Evolutionary conservation across 2,888 invertebrate species (phyloP).

Genomic region (Troides helena): DNA sequence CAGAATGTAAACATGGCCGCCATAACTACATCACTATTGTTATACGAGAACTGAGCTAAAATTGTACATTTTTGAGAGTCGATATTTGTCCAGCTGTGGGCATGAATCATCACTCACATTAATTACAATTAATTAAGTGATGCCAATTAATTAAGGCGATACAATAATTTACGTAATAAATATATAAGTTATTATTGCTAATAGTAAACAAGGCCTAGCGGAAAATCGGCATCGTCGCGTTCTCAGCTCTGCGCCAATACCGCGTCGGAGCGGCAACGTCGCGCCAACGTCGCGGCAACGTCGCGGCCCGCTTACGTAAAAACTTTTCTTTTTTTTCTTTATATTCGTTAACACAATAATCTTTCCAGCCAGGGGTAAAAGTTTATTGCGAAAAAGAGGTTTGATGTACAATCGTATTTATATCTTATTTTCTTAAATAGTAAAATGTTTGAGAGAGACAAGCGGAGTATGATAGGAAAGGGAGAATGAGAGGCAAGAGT

Average conservation of each 20-base stretch:
- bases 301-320: conserved; percentile 14
- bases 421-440: too few relatives aligned
- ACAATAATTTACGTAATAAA: conserved; percentile 3
- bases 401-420: too few relatives aligned
- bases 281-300: conserved; percentile 21
- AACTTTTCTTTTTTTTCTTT: conserved; percentile 5
- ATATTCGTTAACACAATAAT: conserved; percentile 3
- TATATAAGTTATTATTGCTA: conserved; percentile 8
- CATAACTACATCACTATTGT: too few relatives aligned
- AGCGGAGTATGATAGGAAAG: too few relatives aligned
- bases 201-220: conserved; percentile 16
- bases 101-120: background rate
- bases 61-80: too few relatives aligned
- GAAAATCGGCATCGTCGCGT: conserved; percentile 13
- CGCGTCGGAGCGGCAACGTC: conserved; percentile 17
- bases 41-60: too few relatives aligned
- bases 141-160: background rate
- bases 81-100: too few relatives aligned
- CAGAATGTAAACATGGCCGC: too few relatives aligned
- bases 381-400: background rate
- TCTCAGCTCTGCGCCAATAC: conserved; percentile 3
- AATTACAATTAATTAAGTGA: background rate
- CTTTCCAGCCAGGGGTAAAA: conserved; percentile 6
- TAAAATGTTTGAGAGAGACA: too few relatives aligned
- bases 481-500: too few relatives aligned